Conservation (phyloP, 2,797 vertebrate genomes). For the Galago senegalensis region DNA sequence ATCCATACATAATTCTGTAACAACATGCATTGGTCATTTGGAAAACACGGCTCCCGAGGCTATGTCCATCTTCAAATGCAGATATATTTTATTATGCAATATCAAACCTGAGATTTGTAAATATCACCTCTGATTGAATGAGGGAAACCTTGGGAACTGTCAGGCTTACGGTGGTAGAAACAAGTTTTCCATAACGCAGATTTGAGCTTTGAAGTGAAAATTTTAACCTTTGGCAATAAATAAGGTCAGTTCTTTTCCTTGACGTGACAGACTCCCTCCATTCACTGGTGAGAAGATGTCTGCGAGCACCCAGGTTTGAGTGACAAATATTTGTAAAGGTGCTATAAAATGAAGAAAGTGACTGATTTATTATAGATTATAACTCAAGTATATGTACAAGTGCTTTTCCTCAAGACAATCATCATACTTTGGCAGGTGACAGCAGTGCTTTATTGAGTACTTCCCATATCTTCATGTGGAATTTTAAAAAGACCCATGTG, state of each 20-base stretch:
- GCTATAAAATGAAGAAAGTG: background rate
- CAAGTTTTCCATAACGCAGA: background rate
- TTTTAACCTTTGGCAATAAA: conserved; percentile 15
- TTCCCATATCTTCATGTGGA: background rate
- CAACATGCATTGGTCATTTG: background rate
- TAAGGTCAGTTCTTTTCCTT: background rate
- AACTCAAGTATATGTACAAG: background rate
- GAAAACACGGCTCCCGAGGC: background rate
- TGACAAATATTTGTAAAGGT: background rate
- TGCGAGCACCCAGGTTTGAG: background rate
- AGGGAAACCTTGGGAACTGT: background rate
- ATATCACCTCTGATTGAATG: background rate
- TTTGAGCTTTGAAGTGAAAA: background rate
- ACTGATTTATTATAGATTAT: background rate
- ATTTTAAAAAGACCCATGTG: background rate
- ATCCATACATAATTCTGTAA: background rate
- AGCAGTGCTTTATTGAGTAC: background rate
- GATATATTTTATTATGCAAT: background rate
- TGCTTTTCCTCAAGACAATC: background rate
- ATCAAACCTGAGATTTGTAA: background rate
- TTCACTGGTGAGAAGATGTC: conserved; percentile 5
- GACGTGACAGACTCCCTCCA: background rate
- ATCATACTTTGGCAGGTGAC: background rate
- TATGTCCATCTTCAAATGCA: background rate
- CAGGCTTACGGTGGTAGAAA: background rate